Conservation (phyloP, 2,888 invertebrate genomes). For the Drosophila tanythrix region DNA sequence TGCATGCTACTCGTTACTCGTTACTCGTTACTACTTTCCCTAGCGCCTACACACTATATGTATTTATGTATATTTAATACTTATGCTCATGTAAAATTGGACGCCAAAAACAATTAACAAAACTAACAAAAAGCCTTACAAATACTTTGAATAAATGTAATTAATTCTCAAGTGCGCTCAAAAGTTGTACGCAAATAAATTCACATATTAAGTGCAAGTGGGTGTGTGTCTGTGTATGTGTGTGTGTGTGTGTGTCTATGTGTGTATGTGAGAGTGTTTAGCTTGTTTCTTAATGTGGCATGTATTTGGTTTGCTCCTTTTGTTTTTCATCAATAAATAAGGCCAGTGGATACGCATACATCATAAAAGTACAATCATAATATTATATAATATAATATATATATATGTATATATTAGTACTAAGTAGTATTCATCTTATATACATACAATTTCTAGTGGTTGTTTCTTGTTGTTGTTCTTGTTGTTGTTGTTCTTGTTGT, state of each 20-base stretch:
- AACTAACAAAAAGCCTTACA: conserved; percentile 65
- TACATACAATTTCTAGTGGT: conserved; percentile 50
- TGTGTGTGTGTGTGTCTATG: conserved; percentile 13
- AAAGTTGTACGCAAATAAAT: conserved; percentile 59
- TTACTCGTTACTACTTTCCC: conserved; percentile 18
- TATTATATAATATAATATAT: conserved; percentile 8
- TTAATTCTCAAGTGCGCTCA: conserved; percentile 60
- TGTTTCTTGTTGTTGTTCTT: conserved; percentile 22
- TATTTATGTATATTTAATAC: conserved; percentile 31
- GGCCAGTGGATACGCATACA: conserved; percentile 84
- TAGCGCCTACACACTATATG: conserved; percentile 28
- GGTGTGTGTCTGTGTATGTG: conserved; percentile 30
- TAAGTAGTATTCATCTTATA: conserved; percentile 50
- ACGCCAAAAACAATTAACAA: conserved; percentile 74
- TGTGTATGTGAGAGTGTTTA: conserved; percentile 45
- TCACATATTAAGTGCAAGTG: conserved; percentile 45
- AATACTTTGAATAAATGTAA: conserved; percentile 49
- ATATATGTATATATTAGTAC: conserved; percentile 12
- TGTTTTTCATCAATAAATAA: conserved; percentile 78
- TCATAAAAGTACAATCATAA: conserved; percentile 80
- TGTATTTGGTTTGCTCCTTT: conserved; percentile 44
- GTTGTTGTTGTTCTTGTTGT: conserved; percentile 26
- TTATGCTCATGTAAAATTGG: conserved; percentile 73
- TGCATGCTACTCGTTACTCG: conserved; percentile 29
- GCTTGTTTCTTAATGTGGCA: conserved; percentile 41